Base-by-base conservation (phyloP, 2,113 vertebrate genomes). In the Zapornia atra region DNA sequence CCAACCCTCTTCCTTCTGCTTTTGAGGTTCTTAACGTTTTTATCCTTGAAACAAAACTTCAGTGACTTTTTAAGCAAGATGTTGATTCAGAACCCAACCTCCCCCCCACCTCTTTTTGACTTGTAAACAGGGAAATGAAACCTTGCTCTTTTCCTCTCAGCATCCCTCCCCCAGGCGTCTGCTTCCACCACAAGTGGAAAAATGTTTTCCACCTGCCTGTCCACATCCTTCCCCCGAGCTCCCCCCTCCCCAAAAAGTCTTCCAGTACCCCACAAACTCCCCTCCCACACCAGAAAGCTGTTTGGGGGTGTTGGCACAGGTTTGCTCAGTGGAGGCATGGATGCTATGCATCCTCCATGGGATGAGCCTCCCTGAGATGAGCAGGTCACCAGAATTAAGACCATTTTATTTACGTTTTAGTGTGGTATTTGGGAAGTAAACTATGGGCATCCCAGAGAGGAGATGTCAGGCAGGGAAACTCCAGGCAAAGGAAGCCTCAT, bases 21-120 rank as follows among this genome's bases (percentile, higher is more conserved):
- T 96, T 97, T 96, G 82, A 95, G 94, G 95, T 92, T 95, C 88
- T 92, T 60, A 64, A 22, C 42, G 11, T 17, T 29, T n/a, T 33
- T 72, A 70, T 54, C 68, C 89, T 86, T 60, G 82, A 90, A 88
- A 51, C 57, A 90, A 88, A 94, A 85, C 75, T 64, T 72, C 0
- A 40, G 66, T 19, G 66, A 33, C 90, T 93, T 92, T 60, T 21
- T 75, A 92, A 93, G 92, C 61, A 60, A 90, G 50, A 72, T 0
- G 2, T 68, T 33, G 66, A 28, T 72, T 90, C 18, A 68, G 46
- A 91, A 75, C 51, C 73, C 81, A 78, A 11, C 64, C 73, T 29
- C 56, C 57, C 48, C 21, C 19, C 19, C 19, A 19, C 48, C 10
- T 9, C 12, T 66, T 44, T 40, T 64, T 56, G 59, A 71, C 40